Conservation (phyloP, 1,140 invertebrate genomes). For the Sarcophaga peregrina region DNA sequence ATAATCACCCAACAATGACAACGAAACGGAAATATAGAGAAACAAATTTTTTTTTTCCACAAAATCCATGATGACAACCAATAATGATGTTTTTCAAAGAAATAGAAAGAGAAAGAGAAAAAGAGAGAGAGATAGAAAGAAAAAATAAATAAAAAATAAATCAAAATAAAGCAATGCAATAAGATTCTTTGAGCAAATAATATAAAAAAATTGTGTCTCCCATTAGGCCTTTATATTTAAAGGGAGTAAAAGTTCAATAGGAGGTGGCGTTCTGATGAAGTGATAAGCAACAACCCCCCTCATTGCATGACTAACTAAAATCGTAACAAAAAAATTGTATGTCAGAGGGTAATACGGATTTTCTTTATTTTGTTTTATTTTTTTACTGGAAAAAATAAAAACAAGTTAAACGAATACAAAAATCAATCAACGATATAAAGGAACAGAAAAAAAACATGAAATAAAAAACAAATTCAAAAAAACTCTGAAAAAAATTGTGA, state of each 20-base stretch:
- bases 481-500: neutral
- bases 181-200: neutral
- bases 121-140: no score
- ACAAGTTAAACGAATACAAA: neutral
- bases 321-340: neutral
- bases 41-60: neutral
- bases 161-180: slow-evolving; percentile 10
- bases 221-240: neutral
- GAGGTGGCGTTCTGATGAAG: neutral
- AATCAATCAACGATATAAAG: slow-evolving; percentile 10
- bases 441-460: neutral
- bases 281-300: neutral
- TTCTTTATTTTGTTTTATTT: no score
- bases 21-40: slow-evolving; percentile 2
- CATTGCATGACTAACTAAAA: neutral
- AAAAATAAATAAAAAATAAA: neutral
- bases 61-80: neutral
- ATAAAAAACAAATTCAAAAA: neutral
- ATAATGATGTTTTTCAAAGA: neutral
- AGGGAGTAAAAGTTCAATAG: neutral
- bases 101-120: no score
- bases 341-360: no score
- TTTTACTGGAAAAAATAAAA: neutral
- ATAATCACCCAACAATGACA: neutral
- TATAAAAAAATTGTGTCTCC: neutral